Percentiles rank a stretch among this genome's conserved stretches.
Conservation (phyloP, 2,113 vertebrate genomes). For the Syngnathus typhle region DNA sequence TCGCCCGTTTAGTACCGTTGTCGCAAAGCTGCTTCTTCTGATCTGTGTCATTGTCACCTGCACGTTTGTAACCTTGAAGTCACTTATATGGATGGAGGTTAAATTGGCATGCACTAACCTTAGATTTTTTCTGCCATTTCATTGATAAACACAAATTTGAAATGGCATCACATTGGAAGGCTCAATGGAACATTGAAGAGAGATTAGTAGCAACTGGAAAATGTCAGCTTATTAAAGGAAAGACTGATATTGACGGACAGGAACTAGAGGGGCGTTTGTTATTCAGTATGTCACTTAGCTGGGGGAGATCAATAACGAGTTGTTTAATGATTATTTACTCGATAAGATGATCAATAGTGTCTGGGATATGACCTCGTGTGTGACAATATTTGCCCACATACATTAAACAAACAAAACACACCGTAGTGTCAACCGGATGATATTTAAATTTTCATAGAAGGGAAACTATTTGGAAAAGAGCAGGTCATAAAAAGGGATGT, state of each 20-base stretch:
- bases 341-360: slow-evolving; percentile 34
- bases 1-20: slow-evolving; percentile 5
- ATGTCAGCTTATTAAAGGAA: background rate
- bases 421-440: no score
- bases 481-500: no score
- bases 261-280: slow-evolving; percentile 3
- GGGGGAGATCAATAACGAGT: slow-evolving; percentile 28
- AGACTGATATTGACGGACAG: background rate
- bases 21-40: slow-evolving; percentile 14
- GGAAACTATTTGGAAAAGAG: no score
- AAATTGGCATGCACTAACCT: background rate
- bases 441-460: no score
- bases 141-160: slow-evolving; percentile 15
- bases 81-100: background rate
- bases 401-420: background rate
- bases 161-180: background rate
- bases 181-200: background rate
- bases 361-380: slow-evolving; percentile 27
- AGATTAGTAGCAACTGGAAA: background rate
- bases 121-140: slow-evolving; percentile 6
- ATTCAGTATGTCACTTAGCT: slow-evolving; percentile 24
- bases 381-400: background rate
- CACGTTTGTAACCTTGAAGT: background rate
- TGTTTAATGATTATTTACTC: slow-evolving; percentile 42
- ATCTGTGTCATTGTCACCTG: slow-evolving; percentile 15